Percentiles rank a stretch among this genome's conserved stretches.
phyloP scores from a whole-genome alignment of 2,113 vertebrate species.

The Murina feae region DNA sequence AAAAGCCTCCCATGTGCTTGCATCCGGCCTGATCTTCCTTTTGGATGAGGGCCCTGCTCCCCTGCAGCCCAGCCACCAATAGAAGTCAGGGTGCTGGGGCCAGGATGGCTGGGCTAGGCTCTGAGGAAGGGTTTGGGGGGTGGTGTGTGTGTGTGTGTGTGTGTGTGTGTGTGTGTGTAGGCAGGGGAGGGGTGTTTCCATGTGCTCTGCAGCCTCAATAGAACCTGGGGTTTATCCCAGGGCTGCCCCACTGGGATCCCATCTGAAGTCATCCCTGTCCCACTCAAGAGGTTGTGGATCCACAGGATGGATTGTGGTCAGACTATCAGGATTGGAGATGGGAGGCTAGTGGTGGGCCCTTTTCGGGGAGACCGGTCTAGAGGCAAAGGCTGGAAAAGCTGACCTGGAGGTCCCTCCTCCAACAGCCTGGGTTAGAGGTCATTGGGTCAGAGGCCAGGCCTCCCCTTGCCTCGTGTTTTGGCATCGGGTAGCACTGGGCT shows the following conservation, averaged over 20 bases:
- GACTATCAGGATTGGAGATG: neutral
- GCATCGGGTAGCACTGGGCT: slow-evolving; percentile 38
- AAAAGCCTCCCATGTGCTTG: slow-evolving; percentile 67
- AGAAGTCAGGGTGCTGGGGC: slow-evolving; percentile 26
- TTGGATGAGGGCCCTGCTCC: slow-evolving; percentile 60
- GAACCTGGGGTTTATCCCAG: neutral
- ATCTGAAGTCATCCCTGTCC: neutral
- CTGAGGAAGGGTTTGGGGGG: neutral
- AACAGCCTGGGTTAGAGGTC: neutral
- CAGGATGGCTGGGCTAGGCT: neutral
- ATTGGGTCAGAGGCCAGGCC: neutral
- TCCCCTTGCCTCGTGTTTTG: neutral
- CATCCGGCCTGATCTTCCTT: slow-evolving; percentile 66
- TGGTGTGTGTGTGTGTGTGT: no score
- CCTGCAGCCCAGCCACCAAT: neutral
- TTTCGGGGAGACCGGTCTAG: neutral
- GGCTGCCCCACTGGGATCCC: neutral
- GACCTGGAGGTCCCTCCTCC: neutral
- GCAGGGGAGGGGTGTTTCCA: neutral
- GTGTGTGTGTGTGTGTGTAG: neutral
- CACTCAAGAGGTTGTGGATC: neutral
- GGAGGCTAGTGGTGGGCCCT: neutral
- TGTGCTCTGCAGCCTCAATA: neutral
- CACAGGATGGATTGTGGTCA: neutral
- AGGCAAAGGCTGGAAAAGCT: neutral